Evolutionary conservation across 2,797 vertebrate genomes (phyloP), one percentile per base, ranked within the genome.

Genomic region (Oreortyx pictus): DNA sequence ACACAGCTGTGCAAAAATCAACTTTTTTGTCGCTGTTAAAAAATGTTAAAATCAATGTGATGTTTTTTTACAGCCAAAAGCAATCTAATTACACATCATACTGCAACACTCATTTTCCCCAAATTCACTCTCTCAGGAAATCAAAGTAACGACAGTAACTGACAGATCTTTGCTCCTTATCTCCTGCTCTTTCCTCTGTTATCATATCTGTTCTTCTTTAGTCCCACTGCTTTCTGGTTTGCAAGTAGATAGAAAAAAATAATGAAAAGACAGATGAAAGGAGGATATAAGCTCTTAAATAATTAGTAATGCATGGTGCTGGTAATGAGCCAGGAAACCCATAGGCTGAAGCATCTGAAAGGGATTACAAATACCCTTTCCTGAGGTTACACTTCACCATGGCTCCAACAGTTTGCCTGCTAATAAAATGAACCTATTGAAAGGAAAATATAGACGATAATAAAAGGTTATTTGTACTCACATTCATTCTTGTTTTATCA

Each of bases 361-460:
- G 81, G 67, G 41, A 90, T 60, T 77, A 68, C 9, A 61, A 50
- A 64, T 61, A 82, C 52, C 91, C 46, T 80, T 92, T 82, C 92
- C 90, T 35, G 16, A 95, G 88, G 90, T 65, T 86, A 77, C 61
- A 77, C 46, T 65, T 80, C 11, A 86, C 24, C 49, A 64, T 4
- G 67, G 67, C 64, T 39, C 41, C 74, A 95, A 82, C 22, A 66
- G 62, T 82, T 44, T 15, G 47, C 29, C 44, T 84, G 41, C 64
- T 89, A 93, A 91, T 67, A 92, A 90, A 94, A 91, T 10, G 29
- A 94, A 92, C 82, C 46, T 74, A 92, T 77, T 76, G 82, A 82
- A 95, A 85, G 23, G 90, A 90, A 74, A 93, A 90, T 57, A 92
- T 90, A 61, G 47, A 44, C 56, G 25, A 44, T 72, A 89, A 93